phyloP scores from a whole-genome alignment of 1,140 invertebrate genomes.

The Carcinoscorpius rotundicauda region DNA sequence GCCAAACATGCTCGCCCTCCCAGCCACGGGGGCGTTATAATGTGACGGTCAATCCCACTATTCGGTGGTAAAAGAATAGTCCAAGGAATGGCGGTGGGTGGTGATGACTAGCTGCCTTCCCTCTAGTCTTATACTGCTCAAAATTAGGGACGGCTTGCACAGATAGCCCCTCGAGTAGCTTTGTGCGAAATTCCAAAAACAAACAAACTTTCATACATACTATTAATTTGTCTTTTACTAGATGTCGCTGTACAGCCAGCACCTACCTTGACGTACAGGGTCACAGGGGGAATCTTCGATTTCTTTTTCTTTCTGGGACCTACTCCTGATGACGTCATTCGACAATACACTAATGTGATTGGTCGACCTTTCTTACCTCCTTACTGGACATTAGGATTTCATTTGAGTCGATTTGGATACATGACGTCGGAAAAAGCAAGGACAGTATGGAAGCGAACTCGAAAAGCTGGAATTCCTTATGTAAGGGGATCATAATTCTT shows the following conservation, averaged over 20 bases:
- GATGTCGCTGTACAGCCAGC: constrained; percentile 23
- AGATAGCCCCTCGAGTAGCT: too few relatives aligned
- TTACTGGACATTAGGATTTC: constrained; percentile 37
- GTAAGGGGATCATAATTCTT: too few relatives aligned
- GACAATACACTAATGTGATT: constrained; percentile 25
- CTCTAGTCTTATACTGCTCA: too few relatives aligned
- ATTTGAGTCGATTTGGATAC: constrained; percentile 53
- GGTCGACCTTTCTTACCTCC: constrained; percentile 31
- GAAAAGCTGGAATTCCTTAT: constrained; percentile 30
- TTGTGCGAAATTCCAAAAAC: too few relatives aligned
- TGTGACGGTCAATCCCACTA: too few relatives aligned
- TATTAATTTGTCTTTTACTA: constrained; percentile 4
- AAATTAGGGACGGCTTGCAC: too few relatives aligned
- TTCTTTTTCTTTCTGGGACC: constrained; percentile 25
- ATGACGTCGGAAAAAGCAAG: constrained; percentile 50
- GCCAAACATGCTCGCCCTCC: too few relatives aligned
- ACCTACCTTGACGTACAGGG: constrained; percentile 21
- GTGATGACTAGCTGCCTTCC: too few relatives aligned
- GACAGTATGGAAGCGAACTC: constrained; percentile 29
- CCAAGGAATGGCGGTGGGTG: too few relatives aligned
- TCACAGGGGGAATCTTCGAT: constrained; percentile 23
- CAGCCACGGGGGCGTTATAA: too few relatives aligned
- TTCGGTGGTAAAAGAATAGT: too few relatives aligned
- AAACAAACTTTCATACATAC: not conserved
- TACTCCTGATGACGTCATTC: constrained; percentile 22